Evolutionary conservation across 1,140 invertebrate genomes (phyloP), one percentile per base, ranked within the genome.

Genomic region (Tetragnatha versicolor): DNA sequence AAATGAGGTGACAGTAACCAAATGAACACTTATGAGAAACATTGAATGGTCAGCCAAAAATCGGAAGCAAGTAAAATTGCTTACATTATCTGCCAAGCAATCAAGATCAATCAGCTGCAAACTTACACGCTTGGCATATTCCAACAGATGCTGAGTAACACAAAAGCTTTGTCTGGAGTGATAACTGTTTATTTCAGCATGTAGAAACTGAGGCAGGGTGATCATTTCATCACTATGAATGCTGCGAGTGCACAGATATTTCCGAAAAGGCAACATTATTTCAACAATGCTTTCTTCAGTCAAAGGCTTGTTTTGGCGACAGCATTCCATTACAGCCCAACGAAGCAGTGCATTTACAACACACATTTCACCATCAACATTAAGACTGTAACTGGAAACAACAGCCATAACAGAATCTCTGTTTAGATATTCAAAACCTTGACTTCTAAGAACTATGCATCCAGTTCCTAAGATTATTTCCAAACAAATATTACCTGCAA

Each of bases 251-350:
- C 76, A 78, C 12, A 78, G 65, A 47, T 78, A 78, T 35, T 78
- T 78, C 25, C 76, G 33, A 25, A 78, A 78, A 17, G 76, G 76
- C 12, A 78, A 51, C 76, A 78, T 78, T 14, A 78, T 69, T 39
- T 78, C 76, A 14, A 69, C 42, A 33, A 78, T 78, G n/a, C 76
- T 78, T 47, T 78, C 76, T 49, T 78, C 76, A 3, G 65, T 78
- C 5, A 78, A 53, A 22, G 76, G 76, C 47, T 78, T 78, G 20
- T 78, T 78, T 60, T 78, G 76, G 29, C 76, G 76, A 47, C 76
- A 78, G 65, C 76, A 78, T 29, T 78, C 76, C 76, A 78, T 78
- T 14, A 78, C 76, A 17, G 65, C 76, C 76, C 76, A 78, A 35
- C 76, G 76, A n/a, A 78, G 65, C 29, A 78, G 60, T n/a, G 76